Conservation (phyloP, 2,888 invertebrate genomes). For the Clivina fossor region DNA sequence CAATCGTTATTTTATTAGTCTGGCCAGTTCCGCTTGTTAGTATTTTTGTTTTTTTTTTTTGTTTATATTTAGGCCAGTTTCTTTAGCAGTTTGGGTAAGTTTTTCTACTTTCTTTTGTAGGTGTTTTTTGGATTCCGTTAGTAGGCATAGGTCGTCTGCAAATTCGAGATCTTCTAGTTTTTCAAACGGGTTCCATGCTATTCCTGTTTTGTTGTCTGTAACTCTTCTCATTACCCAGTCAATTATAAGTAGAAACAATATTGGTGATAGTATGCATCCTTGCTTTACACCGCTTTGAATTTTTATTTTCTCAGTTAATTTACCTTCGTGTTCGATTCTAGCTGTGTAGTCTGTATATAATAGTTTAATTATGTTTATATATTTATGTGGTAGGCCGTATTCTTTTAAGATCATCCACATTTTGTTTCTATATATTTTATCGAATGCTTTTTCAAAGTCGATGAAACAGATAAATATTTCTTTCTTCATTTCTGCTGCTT, state of each 20-base stretch:
- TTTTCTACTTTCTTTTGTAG: constrained; percentile 9
- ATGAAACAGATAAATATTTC: neutral
- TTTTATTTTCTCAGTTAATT: constrained; percentile 1
- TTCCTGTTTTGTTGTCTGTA: neutral
- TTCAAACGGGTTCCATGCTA: neutral
- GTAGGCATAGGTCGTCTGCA: constrained; percentile 3
- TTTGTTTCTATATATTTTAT: neutral
- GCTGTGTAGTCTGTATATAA: neutral
- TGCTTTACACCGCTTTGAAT: constrained; percentile 1
- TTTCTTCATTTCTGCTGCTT: constrained; percentile 1
- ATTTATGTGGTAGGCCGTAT: constrained; percentile 3
- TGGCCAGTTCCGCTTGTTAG: too few relatives aligned
- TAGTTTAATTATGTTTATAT: neutral
- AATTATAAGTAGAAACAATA: constrained; percentile 1
- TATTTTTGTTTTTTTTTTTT: too few relatives aligned
- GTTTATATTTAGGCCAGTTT: too few relatives aligned
- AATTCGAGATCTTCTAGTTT: constrained; percentile 13
- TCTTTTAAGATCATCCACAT: constrained; percentile 13
- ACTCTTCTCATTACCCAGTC: constrained; percentile 11
- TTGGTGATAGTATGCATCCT: constrained; percentile 2
- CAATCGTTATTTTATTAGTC: too few relatives aligned
- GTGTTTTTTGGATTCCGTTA: neutral
- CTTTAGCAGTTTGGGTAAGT: too few relatives aligned
- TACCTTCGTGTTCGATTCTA: constrained; percentile 9
- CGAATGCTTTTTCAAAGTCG: constrained; percentile 7